A percentile compares a stretch with the other conserved stretches of the same genome.
phyloP scores from a whole-genome alignment of 2,113 vertebrate species.

The Climacteris rufus region DNA sequence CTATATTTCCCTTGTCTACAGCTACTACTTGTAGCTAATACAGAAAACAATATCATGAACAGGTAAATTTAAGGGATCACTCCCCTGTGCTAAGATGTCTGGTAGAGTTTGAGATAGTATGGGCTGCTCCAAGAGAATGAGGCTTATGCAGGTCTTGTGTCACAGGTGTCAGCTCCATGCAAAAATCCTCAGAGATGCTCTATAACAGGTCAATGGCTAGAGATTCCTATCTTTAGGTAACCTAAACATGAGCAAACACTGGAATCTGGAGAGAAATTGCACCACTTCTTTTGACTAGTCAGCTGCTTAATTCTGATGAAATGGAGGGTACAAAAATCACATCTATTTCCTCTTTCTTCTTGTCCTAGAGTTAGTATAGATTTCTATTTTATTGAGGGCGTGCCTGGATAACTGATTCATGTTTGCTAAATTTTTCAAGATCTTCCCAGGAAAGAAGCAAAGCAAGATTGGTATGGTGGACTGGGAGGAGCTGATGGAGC shows the following conservation, averaged over 20 bases:
- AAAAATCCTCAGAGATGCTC: background rate
- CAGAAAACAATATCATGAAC: background rate
- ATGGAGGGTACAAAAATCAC: background rate
- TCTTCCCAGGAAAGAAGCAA: background rate
- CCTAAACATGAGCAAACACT: background rate
- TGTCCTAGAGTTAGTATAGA: background rate
- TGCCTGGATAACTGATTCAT: background rate
- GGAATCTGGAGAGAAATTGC: background rate
- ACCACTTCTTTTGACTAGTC: background rate
- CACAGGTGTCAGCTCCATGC: background rate
- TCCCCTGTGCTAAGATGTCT: too few relatives aligned
- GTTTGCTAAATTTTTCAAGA: background rate
- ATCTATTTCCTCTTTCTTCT: background rate
- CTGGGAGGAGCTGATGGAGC: fast-evolving
- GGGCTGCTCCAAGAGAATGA: background rate
- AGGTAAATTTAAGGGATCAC: background rate
- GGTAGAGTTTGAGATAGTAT: background rate
- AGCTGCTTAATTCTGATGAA: background rate
- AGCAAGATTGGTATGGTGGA: background rate
- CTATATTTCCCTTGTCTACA: background rate
- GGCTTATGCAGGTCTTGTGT: background rate
- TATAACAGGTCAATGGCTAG: background rate
- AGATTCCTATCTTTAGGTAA: background rate
- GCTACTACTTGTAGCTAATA: background rate
- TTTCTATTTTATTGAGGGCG: background rate